phyloP scores from a whole-genome alignment of 2,888 invertebrate species.

The Protophormia terraenovae region DNA sequence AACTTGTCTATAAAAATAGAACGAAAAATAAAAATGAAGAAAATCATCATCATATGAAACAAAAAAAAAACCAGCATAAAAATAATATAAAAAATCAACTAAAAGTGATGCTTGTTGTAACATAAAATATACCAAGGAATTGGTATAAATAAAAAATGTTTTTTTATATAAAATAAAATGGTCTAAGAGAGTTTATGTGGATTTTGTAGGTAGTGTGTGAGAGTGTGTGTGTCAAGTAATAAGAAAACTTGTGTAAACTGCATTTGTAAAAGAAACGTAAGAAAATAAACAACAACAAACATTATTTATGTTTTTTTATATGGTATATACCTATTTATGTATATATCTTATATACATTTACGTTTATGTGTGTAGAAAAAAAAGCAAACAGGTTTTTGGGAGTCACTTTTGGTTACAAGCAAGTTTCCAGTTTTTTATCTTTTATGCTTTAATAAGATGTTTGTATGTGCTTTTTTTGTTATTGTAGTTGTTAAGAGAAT shows the following conservation, averaged over 20 bases:
- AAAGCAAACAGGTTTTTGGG: conserved; percentile 71
- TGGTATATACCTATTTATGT: background rate
- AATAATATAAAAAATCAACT: conserved; percentile 22
- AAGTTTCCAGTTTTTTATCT: conserved; percentile 61
- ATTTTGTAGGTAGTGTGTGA: background rate
- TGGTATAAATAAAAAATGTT: conserved; percentile 24
- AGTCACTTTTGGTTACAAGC: conserved; percentile 68
- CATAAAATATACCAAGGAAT: conserved; percentile 28
- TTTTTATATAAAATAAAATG: conserved; percentile 1
- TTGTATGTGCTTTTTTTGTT: conserved; percentile 11
- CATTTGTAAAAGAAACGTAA: conserved; percentile 45
- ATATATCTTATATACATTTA: background rate
- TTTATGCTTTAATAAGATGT: conserved; percentile 16
- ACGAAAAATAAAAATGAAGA: conserved; percentile 55
- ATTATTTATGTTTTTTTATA: conserved; percentile 48
- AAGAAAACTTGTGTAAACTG: conserved; percentile 47
- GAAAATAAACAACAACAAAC: conserved; percentile 45
- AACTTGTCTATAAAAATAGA: conserved; percentile 24
- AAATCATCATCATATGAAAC: conserved; percentile 49
- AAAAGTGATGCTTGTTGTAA: conserved; percentile 41
- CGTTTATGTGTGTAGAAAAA: conserved; percentile 63
- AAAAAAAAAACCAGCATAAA: conserved; percentile 51
- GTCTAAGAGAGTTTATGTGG: background rate
- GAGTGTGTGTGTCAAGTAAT: conserved; percentile 29
- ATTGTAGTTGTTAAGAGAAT: background rate